Conservation (phyloP, 2,113 vertebrate species). For the Megaleporinus macrocephalus region DNA sequence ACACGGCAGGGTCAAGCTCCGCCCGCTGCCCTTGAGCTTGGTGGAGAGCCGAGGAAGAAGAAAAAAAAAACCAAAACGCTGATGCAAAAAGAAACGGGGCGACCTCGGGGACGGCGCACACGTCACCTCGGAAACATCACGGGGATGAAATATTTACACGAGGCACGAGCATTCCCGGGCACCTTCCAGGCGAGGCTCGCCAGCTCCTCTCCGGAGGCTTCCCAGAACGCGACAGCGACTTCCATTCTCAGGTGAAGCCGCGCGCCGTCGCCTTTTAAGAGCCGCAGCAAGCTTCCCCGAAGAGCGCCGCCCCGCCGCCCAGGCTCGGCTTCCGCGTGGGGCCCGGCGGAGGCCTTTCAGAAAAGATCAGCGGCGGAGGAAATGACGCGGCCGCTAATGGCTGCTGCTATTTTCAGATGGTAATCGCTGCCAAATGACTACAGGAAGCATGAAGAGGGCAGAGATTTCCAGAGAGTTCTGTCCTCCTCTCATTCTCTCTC, state of each 20-base stretch:
- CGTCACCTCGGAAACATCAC: constrained; percentile 14
- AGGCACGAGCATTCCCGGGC: neutral
- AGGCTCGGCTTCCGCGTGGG: constrained; percentile 15
- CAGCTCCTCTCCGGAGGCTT: constrained; percentile 20
- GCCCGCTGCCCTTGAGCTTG: constrained; percentile 32
- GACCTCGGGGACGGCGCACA: constrained; percentile 41
- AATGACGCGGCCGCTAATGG: constrained; percentile 52
- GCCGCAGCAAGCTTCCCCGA: constrained; percentile 21
- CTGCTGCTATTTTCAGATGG: constrained; percentile 48
- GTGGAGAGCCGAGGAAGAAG: constrained; percentile 1
- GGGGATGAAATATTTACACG: constrained; percentile 47
- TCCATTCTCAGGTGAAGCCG: constrained; percentile 43
- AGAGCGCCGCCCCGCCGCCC: neutral
- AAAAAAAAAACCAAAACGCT: constrained; percentile 55
- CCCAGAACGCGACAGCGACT: neutral
- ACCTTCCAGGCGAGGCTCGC: neutral
- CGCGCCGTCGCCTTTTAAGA: constrained; percentile 26
- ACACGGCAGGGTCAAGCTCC: constrained; percentile 49
- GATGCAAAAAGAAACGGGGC: constrained; percentile 54
- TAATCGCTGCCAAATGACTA: constrained; percentile 50
- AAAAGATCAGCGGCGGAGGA: constrained; percentile 38
- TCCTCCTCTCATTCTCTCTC: constrained; percentile 27
- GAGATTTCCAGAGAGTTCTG: constrained; percentile 26
- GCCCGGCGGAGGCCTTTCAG: constrained; percentile 33
- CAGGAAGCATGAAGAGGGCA: constrained; percentile 36